A percentile compares a stretch with the other conserved stretches of the same genome.
Evolutionary conservation across 2,113 vertebrate genomes (phyloP).

Genomic region (Acinonyx jubatus): DNA sequence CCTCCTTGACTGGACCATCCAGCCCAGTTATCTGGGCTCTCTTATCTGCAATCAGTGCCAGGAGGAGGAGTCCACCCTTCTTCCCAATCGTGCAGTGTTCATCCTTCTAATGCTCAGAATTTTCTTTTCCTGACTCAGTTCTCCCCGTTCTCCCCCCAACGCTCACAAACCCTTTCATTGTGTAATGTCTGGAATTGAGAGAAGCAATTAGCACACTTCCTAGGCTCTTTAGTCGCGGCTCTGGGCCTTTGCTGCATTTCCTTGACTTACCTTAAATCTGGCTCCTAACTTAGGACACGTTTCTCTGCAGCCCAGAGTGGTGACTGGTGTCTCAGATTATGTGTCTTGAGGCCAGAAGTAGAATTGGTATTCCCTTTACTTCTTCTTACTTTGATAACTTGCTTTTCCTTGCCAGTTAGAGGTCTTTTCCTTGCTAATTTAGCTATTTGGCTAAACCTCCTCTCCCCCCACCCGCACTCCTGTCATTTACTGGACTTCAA

Average conservation of each 20-base stretch:
- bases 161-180: background rate
- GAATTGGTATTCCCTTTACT: background rate
- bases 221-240: background rate
- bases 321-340: background rate
- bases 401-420: background rate
- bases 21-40: background rate
- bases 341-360: background rate
- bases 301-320: background rate
- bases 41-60: background rate
- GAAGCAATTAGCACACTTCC: background rate
- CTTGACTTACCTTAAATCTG: background rate
- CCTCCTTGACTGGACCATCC: background rate
- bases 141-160: background rate
- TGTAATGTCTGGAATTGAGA: background rate
- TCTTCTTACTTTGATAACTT: background rate
- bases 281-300: background rate
- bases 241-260: background rate
- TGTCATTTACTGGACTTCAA: background rate
- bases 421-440: background rate
- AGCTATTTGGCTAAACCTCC: background rate
- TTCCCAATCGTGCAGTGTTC: background rate
- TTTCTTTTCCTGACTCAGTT: background rate
- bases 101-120: background rate
- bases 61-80: background rate
- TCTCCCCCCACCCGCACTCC: background rate